Evolutionary conservation across 2,113 vertebrate genomes (phyloP).

Genomic region (Pandion haliaetus): DNA sequence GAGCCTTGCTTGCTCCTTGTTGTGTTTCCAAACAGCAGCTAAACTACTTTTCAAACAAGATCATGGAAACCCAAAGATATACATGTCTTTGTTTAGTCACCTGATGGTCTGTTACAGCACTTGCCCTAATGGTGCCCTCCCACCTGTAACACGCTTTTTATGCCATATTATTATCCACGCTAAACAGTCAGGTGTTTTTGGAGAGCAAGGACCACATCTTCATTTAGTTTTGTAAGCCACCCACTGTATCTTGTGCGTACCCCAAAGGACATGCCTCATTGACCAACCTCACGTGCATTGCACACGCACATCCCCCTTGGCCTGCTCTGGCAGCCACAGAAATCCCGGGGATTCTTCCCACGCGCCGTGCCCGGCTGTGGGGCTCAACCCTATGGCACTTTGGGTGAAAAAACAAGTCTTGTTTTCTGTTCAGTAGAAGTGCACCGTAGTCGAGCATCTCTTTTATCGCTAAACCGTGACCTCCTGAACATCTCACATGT

Average conservation of each 20-base stretch:
- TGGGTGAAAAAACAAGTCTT: background rate
- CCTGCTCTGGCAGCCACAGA: background rate
- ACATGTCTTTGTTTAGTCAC: background rate
- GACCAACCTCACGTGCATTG: accelerated
- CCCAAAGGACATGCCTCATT: background rate
- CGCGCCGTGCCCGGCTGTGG: accelerated
- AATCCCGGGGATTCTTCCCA: background rate
- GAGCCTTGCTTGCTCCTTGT: background rate
- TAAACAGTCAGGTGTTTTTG: accelerated
- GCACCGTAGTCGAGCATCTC: background rate
- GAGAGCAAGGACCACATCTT: background rate
- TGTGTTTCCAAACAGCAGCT: background rate
- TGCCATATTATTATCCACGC: accelerated
- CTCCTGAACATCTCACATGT: accelerated
- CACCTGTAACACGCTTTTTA: background rate
- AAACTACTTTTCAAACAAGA: background rate
- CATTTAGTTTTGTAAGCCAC: background rate
- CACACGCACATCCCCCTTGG: accelerated
- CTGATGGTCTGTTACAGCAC: too few species aligned
- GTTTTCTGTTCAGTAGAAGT: background rate
- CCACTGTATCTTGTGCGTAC: accelerated
- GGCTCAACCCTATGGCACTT: background rate
- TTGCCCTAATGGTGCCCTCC: background rate
- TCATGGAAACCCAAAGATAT: background rate
- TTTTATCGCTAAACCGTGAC: background rate